Conservation (phyloP, 2,888 invertebrate genomes). For the Andrena bucephala region DNA sequence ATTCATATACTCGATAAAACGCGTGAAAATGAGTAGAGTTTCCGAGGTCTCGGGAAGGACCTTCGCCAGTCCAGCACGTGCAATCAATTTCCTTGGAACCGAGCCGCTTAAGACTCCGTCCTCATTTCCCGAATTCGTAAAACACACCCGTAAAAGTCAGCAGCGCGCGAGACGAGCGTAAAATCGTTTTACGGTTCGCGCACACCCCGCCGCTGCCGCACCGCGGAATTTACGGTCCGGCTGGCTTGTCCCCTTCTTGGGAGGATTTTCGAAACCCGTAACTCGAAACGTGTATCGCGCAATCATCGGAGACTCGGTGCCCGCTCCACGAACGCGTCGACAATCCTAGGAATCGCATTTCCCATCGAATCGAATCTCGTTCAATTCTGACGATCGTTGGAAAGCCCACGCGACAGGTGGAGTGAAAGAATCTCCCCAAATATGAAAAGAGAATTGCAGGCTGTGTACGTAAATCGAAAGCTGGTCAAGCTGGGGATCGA, state of each 20-base stretch:
- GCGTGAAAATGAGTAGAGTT: too few species aligned
- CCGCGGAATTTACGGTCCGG: conserved; percentile 10
- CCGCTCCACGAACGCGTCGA: not conserved
- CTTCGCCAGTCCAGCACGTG: not conserved
- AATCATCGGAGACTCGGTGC: not conserved
- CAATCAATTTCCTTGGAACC: conserved; percentile 1
- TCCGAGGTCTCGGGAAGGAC: too few species aligned
- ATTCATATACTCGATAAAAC: too few species aligned
- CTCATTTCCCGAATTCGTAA: conserved; percentile 14
- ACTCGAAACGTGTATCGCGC: not conserved
- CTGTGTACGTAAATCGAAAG: too few species aligned
- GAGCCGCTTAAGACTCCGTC: not conserved
- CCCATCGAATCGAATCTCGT: too few species aligned
- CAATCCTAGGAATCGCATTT: not conserved
- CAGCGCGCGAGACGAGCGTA: not conserved
- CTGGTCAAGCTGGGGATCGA: too few species aligned
- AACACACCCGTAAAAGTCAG: conserved; percentile 3
- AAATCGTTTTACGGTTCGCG: conserved; percentile 30
- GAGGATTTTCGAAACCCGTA: not conserved
- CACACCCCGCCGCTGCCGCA: not conserved
- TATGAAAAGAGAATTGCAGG: too few species aligned
- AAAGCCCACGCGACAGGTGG: too few species aligned
- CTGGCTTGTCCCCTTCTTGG: not conserved
- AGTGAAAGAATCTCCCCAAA: too few species aligned
- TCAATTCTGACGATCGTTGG: too few species aligned